Base-by-base conservation (phyloP, 1,140 invertebrate species). In the Teleogryllus occipitalis region DNA sequence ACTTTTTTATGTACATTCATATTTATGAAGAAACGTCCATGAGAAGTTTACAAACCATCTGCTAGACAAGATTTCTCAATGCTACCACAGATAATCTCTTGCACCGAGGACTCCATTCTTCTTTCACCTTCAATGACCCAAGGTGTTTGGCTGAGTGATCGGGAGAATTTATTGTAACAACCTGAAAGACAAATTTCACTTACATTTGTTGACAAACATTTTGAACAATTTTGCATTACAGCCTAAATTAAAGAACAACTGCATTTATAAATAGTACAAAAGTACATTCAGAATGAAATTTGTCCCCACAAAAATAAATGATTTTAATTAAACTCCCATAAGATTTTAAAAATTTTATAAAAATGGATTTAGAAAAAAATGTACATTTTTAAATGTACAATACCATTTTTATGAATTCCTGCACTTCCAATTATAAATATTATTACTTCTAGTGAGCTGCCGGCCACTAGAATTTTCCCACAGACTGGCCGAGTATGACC, bases 71-170 rank as follows among this genome's bases (percentile, higher is more conserved):
- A 89, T 47, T 85, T 83, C 83, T 87, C 84, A 74, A 95, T 85
- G 22, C 85, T 85, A 76, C 89, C 87, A 83, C 93, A 93, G 75
- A 99, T 93, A 21, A 97, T 89, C 86, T 99, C 97, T 87, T 98
- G 94, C 1, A 99, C 94, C 0, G 97, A 98, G 39, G 91, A 91
- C 82, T 94, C 92, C 86, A 94, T 91, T 82, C 93, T 92, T 80
- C 93, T 89, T 81, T 91, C 89, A 0, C 96, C 96, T 82, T 95
- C 91, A 74, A 98, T 87, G 39, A 98, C 85, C 97, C 97, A 99
- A 0, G 97, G 97, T 0, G 97, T 98, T 88, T 99, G 98, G 79
- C 95, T 94, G 8, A 99, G 85, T 81, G 91, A 88, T 77, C 97
- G 89, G 21, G 93, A 95, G 83, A 93, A 92, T 86, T 99, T 99